Evolutionary conservation across 2,797 vertebrate species (phyloP).

Genomic region (Pempheris klunzingeri): DNA sequence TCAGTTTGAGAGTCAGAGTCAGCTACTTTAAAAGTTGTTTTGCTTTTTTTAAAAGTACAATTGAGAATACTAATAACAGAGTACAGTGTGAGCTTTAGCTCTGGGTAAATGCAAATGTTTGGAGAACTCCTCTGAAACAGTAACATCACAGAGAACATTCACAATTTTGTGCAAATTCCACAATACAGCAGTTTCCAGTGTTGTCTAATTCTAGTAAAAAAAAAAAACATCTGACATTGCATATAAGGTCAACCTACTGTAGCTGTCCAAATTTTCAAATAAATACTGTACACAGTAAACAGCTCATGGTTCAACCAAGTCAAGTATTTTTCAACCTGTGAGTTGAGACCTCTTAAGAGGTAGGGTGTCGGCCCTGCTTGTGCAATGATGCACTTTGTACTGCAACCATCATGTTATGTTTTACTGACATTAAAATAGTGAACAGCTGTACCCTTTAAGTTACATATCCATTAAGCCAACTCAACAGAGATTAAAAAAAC

Average conservation of each 20-base stretch:
- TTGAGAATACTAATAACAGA: slow-evolving; percentile 9
- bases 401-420: slow-evolving; percentile 27
- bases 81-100: background rate
- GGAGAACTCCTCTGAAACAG: slow-evolving; percentile 10
- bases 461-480: background rate
- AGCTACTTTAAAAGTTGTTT: background rate
- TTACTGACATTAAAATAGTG: slow-evolving; percentile 1
- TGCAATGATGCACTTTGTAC: slow-evolving; percentile 37
- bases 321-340: slow-evolving; percentile 22
- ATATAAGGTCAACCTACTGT: slow-evolving; percentile 23
- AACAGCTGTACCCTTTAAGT: background rate
- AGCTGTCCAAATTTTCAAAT: slow-evolving; percentile 22
- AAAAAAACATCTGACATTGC: slow-evolving; percentile 28
- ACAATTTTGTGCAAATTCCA: slow-evolving; percentile 50
- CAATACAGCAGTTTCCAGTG: slow-evolving; percentile 36
- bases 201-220: slow-evolving; percentile 22
- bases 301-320: slow-evolving; percentile 25
- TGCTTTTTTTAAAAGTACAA: background rate
- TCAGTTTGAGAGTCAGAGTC: slow-evolving; percentile 2
- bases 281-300: slow-evolving; percentile 53
- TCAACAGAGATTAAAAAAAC: background rate
- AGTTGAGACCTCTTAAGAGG: slow-evolving; percentile 16
- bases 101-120: slow-evolving; percentile 8
- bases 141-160: slow-evolving; percentile 25
- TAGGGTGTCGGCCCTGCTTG: slow-evolving; percentile 7